A percentile compares a stretch with the other conserved stretches of the same genome.
These are phyloP conservation scores for Xestia rhomboidea DNA, from an alignment of 2,888 invertebrate genomes.

Conservation along the genomic window DNA sequence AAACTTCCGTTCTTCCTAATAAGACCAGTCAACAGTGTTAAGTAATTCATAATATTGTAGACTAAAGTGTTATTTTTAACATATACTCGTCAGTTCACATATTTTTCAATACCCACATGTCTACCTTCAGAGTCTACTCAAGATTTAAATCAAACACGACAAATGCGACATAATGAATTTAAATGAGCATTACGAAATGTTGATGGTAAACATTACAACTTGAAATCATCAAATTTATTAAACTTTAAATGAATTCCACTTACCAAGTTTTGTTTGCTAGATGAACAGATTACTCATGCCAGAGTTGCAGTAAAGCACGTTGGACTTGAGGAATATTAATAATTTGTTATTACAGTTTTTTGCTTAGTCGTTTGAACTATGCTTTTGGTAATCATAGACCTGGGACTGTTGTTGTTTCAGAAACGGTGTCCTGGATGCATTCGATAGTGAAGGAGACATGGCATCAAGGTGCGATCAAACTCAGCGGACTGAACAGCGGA, in stretches of 20 bases:
- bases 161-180: background rate
- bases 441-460: background rate
- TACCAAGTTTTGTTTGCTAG: background rate
- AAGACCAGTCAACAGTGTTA: constrained; percentile 14
- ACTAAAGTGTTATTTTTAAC: constrained; percentile 10
- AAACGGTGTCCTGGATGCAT: background rate
- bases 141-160: constrained; percentile 14
- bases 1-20: constrained; percentile 5
- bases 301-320: background rate
- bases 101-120: constrained; percentile 18
- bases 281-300: background rate
- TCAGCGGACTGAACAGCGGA: background rate
- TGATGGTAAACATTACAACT: constrained; percentile 39
- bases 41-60: constrained; percentile 27
- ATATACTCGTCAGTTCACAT: background rate
- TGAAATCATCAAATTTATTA: constrained; percentile 11
- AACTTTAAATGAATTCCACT: constrained; percentile 6
- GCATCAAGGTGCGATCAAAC: background rate
- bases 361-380: no score
- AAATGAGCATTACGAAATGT: constrained; percentile 38
- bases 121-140: constrained; percentile 14
- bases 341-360: no score
- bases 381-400: background rate
- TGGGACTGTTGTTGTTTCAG: background rate
- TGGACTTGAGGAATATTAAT: background rate